Evolutionary conservation across 2,888 invertebrate species (phyloP).

Genomic region (Chydorus sphaericus): DNA sequence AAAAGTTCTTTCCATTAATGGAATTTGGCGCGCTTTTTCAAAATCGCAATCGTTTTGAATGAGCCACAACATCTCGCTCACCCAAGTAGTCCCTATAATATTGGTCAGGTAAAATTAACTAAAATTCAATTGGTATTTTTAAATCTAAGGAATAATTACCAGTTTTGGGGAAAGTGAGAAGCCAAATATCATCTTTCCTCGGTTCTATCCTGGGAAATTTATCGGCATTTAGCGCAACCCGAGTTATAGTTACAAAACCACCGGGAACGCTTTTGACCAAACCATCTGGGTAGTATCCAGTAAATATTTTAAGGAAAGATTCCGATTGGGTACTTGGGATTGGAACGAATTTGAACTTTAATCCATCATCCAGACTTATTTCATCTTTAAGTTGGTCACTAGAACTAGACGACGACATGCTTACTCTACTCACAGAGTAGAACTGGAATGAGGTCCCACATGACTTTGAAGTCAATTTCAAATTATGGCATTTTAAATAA

Average conservation of each 20-base stretch:
- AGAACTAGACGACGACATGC: too few relatives aligned
- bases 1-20: slow-evolving; percentile 30
- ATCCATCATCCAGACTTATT: background rate
- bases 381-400: background rate
- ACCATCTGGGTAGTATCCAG: background rate
- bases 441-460: too few relatives aligned
- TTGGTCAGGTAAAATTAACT: too few relatives aligned
- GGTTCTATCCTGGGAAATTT: slow-evolving; percentile 53
- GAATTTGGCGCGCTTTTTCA: slow-evolving; percentile 24
- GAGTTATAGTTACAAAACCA: background rate
- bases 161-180: slow-evolving; percentile 62
- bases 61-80: slow-evolving; percentile 31
- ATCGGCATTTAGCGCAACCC: slow-evolving; percentile 38
- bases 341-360: background rate
- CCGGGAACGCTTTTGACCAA: slow-evolving; percentile 6
- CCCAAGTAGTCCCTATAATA: slow-evolving; percentile 31
- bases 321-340: background rate
- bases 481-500: too few relatives aligned
- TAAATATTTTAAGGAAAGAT: background rate
- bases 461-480: too few relatives aligned
- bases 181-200: slow-evolving; percentile 51
- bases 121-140: too few relatives aligned
- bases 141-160: too few relatives aligned
- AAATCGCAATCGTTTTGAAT: slow-evolving; percentile 24
- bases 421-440: too few relatives aligned